Percentiles rank a stretch among this genome's conserved stretches.
Conservation (phyloP, 1,140 invertebrate species). For the Drosophila ogumai region DNA sequence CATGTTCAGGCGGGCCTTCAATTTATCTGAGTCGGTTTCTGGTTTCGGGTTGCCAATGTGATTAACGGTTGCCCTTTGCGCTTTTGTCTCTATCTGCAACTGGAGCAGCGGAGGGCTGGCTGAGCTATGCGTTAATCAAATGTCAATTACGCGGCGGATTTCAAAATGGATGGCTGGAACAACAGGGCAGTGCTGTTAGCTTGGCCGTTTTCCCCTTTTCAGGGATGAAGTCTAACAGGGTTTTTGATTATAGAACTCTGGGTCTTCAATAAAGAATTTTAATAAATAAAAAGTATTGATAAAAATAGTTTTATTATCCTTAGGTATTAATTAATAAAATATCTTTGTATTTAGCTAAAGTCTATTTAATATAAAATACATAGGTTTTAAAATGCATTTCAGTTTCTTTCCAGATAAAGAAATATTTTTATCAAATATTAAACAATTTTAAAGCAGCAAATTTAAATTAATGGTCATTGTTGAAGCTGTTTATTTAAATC, state of each 20-base stretch:
- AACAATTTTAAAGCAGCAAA: too few species aligned
- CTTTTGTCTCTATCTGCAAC: constrained; percentile 38
- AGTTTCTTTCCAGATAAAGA: not conserved
- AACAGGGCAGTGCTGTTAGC: constrained; percentile 5
- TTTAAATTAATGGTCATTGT: not conserved
- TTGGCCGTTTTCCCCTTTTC: not conserved
- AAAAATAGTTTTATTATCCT: too few species aligned
- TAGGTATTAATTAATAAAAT: too few species aligned
- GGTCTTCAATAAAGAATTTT: too few species aligned
- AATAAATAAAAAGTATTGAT: too few species aligned
- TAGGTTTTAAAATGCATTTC: too few species aligned
- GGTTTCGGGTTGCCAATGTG: constrained; percentile 45
- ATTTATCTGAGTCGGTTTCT: constrained; percentile 59
- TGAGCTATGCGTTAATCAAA: constrained; percentile 74
- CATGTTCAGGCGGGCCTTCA: constrained; percentile 44
- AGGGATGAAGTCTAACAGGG: not conserved
- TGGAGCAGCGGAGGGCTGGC: constrained; percentile 2
- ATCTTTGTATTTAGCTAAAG: too few species aligned
- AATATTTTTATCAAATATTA: not conserved
- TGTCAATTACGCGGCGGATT: constrained; percentile 74
- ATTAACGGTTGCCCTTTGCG: constrained; percentile 53
- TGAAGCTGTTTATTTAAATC: not conserved
- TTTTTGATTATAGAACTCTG: too few species aligned
- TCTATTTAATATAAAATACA: too few species aligned
- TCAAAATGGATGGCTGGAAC: constrained; percentile 44